These are phyloP conservation scores for Papilio xuthus DNA, from an alignment of 1,140 invertebrate species.

Conservation along the genomic window DNA sequence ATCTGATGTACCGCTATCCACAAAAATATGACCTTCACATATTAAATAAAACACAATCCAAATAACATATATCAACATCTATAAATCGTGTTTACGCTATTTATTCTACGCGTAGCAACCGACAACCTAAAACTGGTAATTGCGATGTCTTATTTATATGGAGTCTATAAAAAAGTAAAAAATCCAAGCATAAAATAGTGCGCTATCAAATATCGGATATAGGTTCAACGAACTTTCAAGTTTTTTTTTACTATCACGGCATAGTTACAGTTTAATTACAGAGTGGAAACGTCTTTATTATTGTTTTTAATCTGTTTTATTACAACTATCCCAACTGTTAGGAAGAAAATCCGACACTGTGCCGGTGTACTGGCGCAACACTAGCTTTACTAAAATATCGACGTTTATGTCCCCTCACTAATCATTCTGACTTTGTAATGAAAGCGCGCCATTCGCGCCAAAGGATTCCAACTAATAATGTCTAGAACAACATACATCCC, in stretches of 20 bases:
- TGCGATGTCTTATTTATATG: neutral
- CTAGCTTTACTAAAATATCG: too few relatives aligned
- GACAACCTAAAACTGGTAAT: neutral
- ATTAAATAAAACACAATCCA: neutral
- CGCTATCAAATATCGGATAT: neutral
- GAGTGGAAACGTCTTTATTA: neutral
- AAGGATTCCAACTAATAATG: too few relatives aligned
- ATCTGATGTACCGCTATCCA: too few relatives aligned
- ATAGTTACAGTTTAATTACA: constrained; percentile 18
- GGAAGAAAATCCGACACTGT: too few relatives aligned
- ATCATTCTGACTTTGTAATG: too few relatives aligned
- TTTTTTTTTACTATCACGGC: constrained; percentile 7
- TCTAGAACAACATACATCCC: neutral
- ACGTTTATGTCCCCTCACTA: too few relatives aligned
- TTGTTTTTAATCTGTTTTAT: neutral
- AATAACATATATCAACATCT: neutral
- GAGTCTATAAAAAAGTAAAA: neutral
- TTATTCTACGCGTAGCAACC: neutral
- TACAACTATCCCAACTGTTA: neutral
- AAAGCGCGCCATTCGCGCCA: too few relatives aligned
- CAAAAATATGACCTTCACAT: too few relatives aligned
- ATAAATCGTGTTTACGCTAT: neutral
- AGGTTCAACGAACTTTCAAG: neutral
- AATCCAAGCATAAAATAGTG: neutral
- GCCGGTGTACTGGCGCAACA: too few relatives aligned